Evolutionary conservation across 2,113 vertebrate species (phyloP).

Genomic region (Mola mola): DNA sequence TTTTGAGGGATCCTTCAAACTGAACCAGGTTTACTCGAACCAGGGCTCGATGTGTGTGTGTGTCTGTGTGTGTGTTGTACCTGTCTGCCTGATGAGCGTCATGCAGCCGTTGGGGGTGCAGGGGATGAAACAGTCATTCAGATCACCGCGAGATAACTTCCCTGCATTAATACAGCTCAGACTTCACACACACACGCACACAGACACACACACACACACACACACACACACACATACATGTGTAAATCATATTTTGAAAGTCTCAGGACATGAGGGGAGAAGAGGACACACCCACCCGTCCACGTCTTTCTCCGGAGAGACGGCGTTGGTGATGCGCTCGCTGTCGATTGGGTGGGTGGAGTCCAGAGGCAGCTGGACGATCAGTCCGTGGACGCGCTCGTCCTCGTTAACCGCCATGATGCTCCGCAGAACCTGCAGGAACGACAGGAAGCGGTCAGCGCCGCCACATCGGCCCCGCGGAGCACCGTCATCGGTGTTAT

Average conservation of each 20-base stretch:
- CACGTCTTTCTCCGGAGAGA: slow-evolving; percentile 92
- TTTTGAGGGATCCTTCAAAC: no score
- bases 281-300: slow-evolving; percentile 86
- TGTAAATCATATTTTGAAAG: no score
- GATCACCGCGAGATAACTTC: slow-evolving; percentile 91
- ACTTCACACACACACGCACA: slow-evolving; percentile 71
- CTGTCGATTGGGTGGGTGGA: slow-evolving; percentile 85
- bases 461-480: slow-evolving; percentile 76
- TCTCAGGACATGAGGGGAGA: background rate
- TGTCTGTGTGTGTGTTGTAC: slow-evolving; percentile 62
- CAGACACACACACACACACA: slow-evolving; percentile 64
- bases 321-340: slow-evolving; percentile 87
- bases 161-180: slow-evolving; percentile 92
- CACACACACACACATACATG: slow-evolving; percentile 20
- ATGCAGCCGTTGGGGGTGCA: slow-evolving; percentile 96
- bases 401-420: slow-evolving; percentile 87
- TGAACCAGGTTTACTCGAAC: no score
- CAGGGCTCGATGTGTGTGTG: no score
- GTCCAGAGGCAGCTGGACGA: slow-evolving; percentile 95
- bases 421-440: slow-evolving; percentile 84
- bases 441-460: background rate
- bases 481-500: background rate
- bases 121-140: slow-evolving; percentile 90
- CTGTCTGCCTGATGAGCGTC: slow-evolving; percentile 93
- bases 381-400: slow-evolving; percentile 87